Evolutionary conservation across 2,113 vertebrate species (phyloP).

Genomic region (Octodon degus): DNA sequence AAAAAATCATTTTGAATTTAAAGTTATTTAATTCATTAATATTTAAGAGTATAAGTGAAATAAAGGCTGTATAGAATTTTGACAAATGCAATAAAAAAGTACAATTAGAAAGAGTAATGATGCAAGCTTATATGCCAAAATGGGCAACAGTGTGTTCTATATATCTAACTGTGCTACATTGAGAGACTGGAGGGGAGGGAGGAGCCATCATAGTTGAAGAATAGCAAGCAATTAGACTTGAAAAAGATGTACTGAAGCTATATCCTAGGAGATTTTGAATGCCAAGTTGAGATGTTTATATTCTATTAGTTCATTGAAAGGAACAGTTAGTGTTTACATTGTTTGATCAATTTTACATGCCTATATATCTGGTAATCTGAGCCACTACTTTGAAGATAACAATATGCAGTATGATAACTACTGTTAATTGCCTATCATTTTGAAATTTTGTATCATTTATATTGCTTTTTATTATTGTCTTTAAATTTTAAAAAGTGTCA

Average conservation of each 20-base stretch:
- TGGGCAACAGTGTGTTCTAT: background rate
- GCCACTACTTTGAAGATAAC: no score
- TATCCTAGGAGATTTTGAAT: background rate
- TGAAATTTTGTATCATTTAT: no score
- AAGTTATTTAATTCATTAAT: background rate
- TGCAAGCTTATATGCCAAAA: background rate
- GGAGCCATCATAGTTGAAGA: background rate
- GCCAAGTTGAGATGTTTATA: background rate
- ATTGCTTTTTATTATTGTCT: no score
- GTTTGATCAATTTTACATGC: no score
- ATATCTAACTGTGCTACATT: background rate
- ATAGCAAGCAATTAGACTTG: background rate
- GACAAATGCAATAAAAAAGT: background rate
- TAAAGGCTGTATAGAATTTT: background rate
- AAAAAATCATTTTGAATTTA: slow-evolving; percentile 27
- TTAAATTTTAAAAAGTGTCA: no score
- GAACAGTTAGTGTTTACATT: no score
- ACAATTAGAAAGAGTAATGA: background rate
- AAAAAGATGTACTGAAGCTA: background rate
- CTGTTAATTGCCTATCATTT: no score
- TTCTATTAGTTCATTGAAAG: no score
- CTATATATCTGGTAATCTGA: no score
- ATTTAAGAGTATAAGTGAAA: slow-evolving; percentile 8
- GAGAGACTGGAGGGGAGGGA: no score
- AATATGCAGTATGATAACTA: no score